Percentiles rank a stretch among this genome's conserved stretches.
phyloP scores from a whole-genome alignment of 1,140 invertebrate species.

The Araneus ventricosus region DNA sequence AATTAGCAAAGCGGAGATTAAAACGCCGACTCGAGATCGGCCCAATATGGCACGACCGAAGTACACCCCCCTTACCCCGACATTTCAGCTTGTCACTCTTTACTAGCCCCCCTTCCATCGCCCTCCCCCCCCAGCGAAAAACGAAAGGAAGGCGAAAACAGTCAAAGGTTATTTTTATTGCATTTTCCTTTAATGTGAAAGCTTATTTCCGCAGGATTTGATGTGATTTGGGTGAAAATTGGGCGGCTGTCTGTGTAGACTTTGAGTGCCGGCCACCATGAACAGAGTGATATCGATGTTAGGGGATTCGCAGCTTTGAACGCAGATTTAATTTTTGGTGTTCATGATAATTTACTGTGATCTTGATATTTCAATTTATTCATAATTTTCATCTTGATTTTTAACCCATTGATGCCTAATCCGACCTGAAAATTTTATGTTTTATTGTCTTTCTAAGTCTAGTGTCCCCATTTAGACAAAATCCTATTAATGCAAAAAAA shows the following conservation, averaged over 20 bases:
- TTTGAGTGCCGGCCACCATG: not conserved
- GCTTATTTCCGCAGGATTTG: constrained; percentile 43
- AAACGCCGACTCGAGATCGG: constrained; percentile 70
- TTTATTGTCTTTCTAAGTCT: too few relatives aligned
- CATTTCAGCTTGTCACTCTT: constrained; percentile 10
- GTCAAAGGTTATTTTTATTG: constrained; percentile 68
- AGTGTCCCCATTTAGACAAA: too few relatives aligned
- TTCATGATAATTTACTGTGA: too few relatives aligned
- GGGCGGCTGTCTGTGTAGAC: constrained; percentile 23
- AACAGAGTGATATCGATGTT: not conserved
- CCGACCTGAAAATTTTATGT: too few relatives aligned
- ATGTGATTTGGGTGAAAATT: constrained; percentile 49
- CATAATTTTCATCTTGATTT: too few relatives aligned
- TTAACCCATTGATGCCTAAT: too few relatives aligned
- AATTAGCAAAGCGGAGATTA: constrained; percentile 75
- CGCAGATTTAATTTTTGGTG: too few relatives aligned
- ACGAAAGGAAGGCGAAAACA: constrained; percentile 24
- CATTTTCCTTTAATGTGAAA: constrained; percentile 28
- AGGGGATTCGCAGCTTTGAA: too few relatives aligned
- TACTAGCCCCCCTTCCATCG: not conserved
- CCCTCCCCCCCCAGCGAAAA: not conserved
- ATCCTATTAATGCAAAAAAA: too few relatives aligned
- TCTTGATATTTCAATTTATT: too few relatives aligned
- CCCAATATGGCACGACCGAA: constrained; percentile 73
- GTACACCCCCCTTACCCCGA: not conserved